phyloP scores from a whole-genome alignment of 1,140 invertebrate species.

The Pseudobourletiella spinata region DNA sequence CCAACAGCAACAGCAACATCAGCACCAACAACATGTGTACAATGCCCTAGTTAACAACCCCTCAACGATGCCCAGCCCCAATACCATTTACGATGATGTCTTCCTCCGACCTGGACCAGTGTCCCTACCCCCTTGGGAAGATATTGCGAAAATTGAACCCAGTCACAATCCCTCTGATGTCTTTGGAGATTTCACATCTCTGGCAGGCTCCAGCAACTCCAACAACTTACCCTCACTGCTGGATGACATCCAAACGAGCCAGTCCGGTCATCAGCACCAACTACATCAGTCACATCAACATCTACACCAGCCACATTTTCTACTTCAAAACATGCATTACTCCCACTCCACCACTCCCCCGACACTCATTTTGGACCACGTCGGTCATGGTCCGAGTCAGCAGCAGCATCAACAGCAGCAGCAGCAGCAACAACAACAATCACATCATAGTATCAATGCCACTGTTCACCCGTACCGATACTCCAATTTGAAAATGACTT shows the following conservation, averaged over 20 bases:
- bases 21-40: conserved; percentile 45
- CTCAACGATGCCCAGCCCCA: conserved; percentile 16
- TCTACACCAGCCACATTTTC: conserved; percentile 6
- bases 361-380: background rate
- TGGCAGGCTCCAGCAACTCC: background rate
- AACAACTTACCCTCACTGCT: conserved; percentile 17
- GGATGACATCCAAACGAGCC: conserved; percentile 17
- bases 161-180: background rate
- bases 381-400: conserved; percentile 6
- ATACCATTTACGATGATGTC: conserved; percentile 55
- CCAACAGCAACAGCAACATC: conserved; percentile 35
- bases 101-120: conserved; percentile 56
- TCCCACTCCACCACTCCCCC: conserved; percentile 1
- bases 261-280: background rate
- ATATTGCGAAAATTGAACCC: conserved; percentile 73
- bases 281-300: background rate
- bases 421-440: background rate
- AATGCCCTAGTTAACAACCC: conserved; percentile 39
- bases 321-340: conserved; percentile 22
- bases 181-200: conserved; percentile 12
- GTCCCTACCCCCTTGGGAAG: conserved; percentile 62
- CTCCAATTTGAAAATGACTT: conserved; percentile 30
- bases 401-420: conserved; percentile 2
- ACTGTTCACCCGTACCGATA: conserved; percentile 28
- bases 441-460: conserved; percentile 1